Evolutionary conservation across 2,113 vertebrate species (phyloP).

Genomic region (Nothocercus julius): DNA sequence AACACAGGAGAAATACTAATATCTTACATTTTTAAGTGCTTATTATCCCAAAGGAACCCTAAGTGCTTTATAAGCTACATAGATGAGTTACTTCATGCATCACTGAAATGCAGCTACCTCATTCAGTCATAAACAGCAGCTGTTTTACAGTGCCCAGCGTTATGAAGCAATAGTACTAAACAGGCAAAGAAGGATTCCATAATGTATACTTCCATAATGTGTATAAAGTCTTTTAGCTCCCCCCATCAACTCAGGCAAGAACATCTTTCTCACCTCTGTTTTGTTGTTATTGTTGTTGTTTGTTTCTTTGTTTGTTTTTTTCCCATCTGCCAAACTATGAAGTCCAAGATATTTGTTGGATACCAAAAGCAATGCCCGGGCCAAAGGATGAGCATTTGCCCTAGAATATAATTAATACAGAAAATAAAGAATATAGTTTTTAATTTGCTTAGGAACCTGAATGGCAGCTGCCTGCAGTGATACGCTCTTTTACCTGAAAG

Average conservation of each 20-base stretch:
- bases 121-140: background rate
- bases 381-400: background rate
- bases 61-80: constrained; percentile 57
- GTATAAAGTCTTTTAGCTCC: background rate
- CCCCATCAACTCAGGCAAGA: background rate
- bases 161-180: background rate
- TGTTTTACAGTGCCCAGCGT: background rate
- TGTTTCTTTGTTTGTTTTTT: background rate
- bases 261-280: background rate
- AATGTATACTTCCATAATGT: background rate
- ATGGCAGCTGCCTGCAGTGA: background rate
- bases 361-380: background rate
- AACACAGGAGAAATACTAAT: constrained; percentile 58
- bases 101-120: constrained; percentile 15
- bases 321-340: background rate
- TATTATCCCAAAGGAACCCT: constrained; percentile 64
- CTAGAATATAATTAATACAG: background rate
- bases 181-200: background rate
- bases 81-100: constrained; percentile 55
- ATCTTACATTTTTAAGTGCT: constrained; percentile 57
- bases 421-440: background rate
- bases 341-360: background rate
- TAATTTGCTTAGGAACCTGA: background rate
- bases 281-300: background rate
- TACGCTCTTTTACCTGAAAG: background rate